Evolutionary conservation across 2,888 invertebrate genomes (phyloP), one percentile per base, ranked within the genome.

Genomic region (Nomada fucata): DNA sequence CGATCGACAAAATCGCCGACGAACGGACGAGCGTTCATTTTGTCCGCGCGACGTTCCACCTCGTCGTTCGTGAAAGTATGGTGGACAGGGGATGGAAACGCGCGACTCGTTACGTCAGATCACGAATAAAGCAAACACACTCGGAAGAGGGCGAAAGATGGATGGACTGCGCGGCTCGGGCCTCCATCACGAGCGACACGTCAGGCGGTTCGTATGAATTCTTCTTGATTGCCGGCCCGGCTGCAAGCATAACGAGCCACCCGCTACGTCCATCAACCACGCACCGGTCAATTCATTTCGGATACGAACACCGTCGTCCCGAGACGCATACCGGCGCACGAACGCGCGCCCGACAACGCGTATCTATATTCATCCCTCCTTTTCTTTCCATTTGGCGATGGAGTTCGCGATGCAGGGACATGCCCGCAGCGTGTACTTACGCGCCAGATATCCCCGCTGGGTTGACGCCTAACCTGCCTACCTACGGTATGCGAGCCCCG

Each of bases 131-230:
- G 90, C 89, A 90, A 88, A 90, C 91, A 88, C 53, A 26, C 86
- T 87, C 85, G 82, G 86, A 88, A 89, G 90, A 87, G 86, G 71
- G 77, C 76, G 88, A 88, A 88, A 92, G 92, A 92, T 92, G 90
- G 92, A 93, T 93, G 91, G 36, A 88, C 85, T 83, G 89, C 89
- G 89, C 87, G 85, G 90, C 90, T 86, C 84, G 90, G 88, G 90
- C 84, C 90, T 92, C 91, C 92, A 92, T 93, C 92, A 93, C 87
- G 92, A 92, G 92, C 92, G 93, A 93, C 92, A 92, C 93, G 92
- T 92, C 91, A 89, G 90, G 89, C 90, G 90, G 86, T 90, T 87
- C 86, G 88, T 90, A 92, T 91, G 91, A 93, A 92, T 92, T 90
- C 89, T 86, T 89, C 90, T 90, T 92, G 93, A 92, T 93, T 92